Conservation (phyloP, 2,888 invertebrate species). For the Lycia hirtaria region DNA sequence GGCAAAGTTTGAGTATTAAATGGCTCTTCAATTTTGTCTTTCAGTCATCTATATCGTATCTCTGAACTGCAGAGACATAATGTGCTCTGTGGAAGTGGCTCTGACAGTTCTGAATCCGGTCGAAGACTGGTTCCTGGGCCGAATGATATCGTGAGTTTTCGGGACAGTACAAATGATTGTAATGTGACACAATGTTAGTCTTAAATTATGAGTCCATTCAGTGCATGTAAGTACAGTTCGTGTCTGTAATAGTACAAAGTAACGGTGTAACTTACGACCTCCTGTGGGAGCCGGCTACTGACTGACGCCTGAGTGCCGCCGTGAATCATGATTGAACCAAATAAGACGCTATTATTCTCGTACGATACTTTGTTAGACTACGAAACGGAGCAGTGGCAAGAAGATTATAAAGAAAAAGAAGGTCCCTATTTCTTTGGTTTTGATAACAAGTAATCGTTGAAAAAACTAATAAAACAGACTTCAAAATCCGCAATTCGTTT, state of each 20-base stretch:
- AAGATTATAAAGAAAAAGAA: not conserved
- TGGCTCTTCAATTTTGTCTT: slow-evolving; percentile 16
- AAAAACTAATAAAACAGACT: too few relatives aligned
- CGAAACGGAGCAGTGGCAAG: slow-evolving; percentile 17
- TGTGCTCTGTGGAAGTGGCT: too few relatives aligned
- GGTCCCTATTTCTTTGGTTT: not conserved
- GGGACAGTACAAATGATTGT: too few relatives aligned
- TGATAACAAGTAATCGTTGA: too few relatives aligned
- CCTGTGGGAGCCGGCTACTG: slow-evolving; percentile 34
- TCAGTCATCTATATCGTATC: not conserved
- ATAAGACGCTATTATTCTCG: slow-evolving; percentile 42
- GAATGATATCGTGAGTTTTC: too few relatives aligned
- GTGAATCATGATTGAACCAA: slow-evolving; percentile 41
- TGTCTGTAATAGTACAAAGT: too few relatives aligned
- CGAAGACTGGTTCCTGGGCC: too few relatives aligned
- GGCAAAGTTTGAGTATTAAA: slow-evolving; percentile 6
- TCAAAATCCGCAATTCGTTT: too few relatives aligned
- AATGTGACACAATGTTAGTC: too few relatives aligned
- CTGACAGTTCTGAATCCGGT: too few relatives aligned
- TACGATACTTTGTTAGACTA: slow-evolving; percentile 60
- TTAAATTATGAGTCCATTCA: not conserved
- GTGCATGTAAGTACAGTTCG: too few relatives aligned
- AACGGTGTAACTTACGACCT: too few relatives aligned
- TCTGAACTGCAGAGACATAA: not conserved
- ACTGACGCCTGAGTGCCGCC: slow-evolving; percentile 21